These are phyloP conservation scores for Microplitis deprimator DNA, from an alignment of 2,888 invertebrate genomes.

Conservation along the genomic window DNA sequence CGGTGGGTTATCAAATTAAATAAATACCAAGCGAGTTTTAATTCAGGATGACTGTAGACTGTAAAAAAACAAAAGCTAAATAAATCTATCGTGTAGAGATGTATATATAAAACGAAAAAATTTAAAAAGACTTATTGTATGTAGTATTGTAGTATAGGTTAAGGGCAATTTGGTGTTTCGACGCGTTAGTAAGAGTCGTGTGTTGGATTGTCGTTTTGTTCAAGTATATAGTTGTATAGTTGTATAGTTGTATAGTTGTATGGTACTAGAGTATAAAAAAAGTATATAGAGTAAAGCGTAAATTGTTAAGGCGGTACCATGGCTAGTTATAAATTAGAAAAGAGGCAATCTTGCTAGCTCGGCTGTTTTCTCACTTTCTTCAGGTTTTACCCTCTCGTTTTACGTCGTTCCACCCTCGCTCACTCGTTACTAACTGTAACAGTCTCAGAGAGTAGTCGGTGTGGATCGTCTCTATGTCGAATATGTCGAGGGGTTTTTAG, in stretches of 20 bases:
- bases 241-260: neutral
- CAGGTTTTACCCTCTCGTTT: conserved; percentile 28
- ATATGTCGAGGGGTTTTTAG: conserved; percentile 2
- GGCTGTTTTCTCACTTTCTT: conserved; percentile 55
- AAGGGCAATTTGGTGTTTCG: conserved; percentile 61
- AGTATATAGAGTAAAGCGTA: conserved; percentile 58
- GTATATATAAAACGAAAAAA: too few relatives aligned
- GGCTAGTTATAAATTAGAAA: conserved; percentile 71
- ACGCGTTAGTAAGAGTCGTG: conserved; percentile 56
- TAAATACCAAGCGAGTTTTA: conserved; percentile 10
- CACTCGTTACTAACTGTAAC: conserved; percentile 15
- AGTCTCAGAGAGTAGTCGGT: neutral
- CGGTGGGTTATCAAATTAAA: neutral
- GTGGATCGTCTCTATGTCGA: neutral
- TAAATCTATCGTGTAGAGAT: neutral
- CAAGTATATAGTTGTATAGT: too few relatives aligned
- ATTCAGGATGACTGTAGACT: neutral
- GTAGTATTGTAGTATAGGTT: neutral
- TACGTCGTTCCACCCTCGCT: conserved; percentile 32
- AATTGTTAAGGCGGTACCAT: conserved; percentile 68
- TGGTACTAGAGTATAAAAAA: conserved; percentile 48
- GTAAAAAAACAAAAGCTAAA: neutral
- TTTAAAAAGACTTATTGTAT: neutral
- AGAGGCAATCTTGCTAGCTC: conserved; percentile 66
- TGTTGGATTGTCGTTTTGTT: neutral